Base-by-base conservation (phyloP, 64 coral and sea anemone genomes). In the Porites australiensis region DNA sequence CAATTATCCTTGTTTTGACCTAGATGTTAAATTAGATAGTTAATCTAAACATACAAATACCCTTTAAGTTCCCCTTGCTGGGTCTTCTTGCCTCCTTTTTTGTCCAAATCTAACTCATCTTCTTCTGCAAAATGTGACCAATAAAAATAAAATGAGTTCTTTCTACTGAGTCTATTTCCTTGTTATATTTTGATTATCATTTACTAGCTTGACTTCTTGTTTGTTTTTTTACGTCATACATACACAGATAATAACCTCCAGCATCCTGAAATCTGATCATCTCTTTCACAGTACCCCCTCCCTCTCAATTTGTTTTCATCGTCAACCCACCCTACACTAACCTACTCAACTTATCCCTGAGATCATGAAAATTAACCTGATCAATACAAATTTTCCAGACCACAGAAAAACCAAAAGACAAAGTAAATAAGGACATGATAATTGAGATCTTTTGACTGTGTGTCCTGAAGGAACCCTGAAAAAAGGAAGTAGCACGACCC, bases 101-200 rank as follows among this genome's bases (percentile, higher is more conserved):
- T 84, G 4, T 84, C 81, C 47, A 84, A 11, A 84, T 84, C 81
- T 63, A 84, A n/a, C 18, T 84, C 81, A 53, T 52, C 47, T 8
- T 84, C 81, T 69, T 50, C 62, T 67, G 27, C 27, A 37, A 37
- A n/a, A 52, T 48, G 50, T 15, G 3, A 51, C 44, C 67, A 78
- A 50, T 2, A 44, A 69, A n/a, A 22, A 49, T 13, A 49, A 5
- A 55, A 55, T 55, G 53, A 55, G 11, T 7, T 55, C 5, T 55
- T 55, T 0, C 11, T 5, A 11, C 11, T 55, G 5, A 55, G 11
- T 69, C 21, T 69, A 7, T n/a, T 21, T 8, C 66, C 8, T 20
- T 14, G 66, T 23, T 69, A 3, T n/a, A 69, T n/a, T 69, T 69
- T 2, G 0, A 55, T 55, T 55, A 7, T 55, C 53, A 5, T 55